Base-by-base conservation (phyloP, 2,797 vertebrate species). In the Acanthis flammea region DNA sequence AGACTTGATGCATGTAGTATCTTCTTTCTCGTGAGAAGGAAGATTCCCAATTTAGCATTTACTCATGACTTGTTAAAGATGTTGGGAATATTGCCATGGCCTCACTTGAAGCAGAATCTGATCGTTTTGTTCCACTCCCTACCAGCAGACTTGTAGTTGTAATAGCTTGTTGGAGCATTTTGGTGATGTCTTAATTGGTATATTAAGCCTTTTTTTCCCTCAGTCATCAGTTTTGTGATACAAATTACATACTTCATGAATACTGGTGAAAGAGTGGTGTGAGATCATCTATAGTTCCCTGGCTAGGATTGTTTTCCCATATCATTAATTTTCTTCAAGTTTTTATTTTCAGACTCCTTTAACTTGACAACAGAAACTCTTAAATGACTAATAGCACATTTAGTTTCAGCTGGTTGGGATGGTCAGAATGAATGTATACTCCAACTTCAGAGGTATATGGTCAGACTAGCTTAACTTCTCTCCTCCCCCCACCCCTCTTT, bases 21-120 rank as follows among this genome's bases (percentile, higher is more conserved):
- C 75, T 70, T 35, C 75, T 94, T 95, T 96, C 92, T 79, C 6
- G 0, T 66, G 82, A 95, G 92, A 94, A 70, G 79, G 73, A 91
- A 88, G 78, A 50, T 81, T 94, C 87, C 41, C 90, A 88, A 86
- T 92, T 94, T 97, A 94, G 70, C 58, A 35, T 86, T 92, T 96
- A 63, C 76, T 96, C 85, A 86, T 81, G 55, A 6, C 54, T 90
- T 53, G 7, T 94, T 96, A 92, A 93, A 88, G 87, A 67, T 53
- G 39, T 84, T 94, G 79, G 95, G 94, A 96, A 68, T 88, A 74
- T 61, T 96, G 92, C 94, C 93, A 93, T 92, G 86, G 78, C 81
- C 81, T 89, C 71, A 85, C 90, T 95, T 83, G 87, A 89, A 96
- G 87, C 51, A 53, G 92, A 92, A 78, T 91, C 0, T 18, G 47